These are phyloP conservation scores for Pygoscelis adeliae DNA, from an alignment of 2,113 vertebrate species.

Conservation along the genomic window DNA sequence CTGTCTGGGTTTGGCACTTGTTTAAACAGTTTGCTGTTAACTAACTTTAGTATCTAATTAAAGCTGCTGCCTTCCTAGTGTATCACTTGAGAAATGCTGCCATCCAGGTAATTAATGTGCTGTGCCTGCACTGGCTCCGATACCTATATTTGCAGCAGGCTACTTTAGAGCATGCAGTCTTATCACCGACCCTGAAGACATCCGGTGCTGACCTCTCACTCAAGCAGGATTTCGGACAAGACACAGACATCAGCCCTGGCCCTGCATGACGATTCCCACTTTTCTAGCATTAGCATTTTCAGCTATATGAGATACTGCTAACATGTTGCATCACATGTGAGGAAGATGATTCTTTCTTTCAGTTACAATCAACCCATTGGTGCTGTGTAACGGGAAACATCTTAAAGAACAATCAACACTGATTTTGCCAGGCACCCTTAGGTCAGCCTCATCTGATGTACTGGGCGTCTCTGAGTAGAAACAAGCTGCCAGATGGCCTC, in stretches of 20 bases:
- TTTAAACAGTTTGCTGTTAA: not conserved
- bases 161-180: not conserved
- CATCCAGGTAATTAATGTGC: conserved; percentile 1
- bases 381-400: not conserved
- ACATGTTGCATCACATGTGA: not conserved
- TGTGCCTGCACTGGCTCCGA: not conserved
- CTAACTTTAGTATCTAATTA: not conserved
- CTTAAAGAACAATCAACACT: not conserved
- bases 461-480: not conserved
- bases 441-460: not conserved
- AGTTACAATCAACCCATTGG: not conserved
- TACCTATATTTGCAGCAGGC: not conserved
- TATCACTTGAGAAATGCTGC: not conserved
- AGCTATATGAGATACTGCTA: not conserved
- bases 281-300: not conserved
- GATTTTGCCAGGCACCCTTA: not conserved
- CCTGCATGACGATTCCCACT: not conserved
- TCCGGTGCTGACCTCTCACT: not conserved
- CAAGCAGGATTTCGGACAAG: not conserved
- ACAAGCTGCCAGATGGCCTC: not conserved
- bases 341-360: not conserved
- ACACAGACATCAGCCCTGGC: not conserved
- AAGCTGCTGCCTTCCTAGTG: not conserved
- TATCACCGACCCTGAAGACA: not conserved
- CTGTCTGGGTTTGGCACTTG: not conserved